Percentiles rank a stretch among this genome's conserved stretches.
Conservation (phyloP, 2,113 vertebrate genomes). For the Cebus imitator region DNA sequence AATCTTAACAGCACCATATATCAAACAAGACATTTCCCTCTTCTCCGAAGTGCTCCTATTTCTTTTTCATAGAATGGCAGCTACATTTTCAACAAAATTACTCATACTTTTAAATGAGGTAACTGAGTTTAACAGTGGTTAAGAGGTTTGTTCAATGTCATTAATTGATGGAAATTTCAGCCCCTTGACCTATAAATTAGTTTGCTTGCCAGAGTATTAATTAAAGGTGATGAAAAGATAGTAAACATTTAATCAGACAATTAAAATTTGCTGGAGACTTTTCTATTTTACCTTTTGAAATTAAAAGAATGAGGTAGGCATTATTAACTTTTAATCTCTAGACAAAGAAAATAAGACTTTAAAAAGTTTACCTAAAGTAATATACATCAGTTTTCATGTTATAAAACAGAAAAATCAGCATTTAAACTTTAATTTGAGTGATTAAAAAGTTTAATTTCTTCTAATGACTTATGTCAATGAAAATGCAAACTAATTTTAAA, state of each 20-base stretch:
- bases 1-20: neutral
- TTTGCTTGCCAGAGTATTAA: neutral
- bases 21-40: neutral
- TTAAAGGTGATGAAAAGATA: neutral
- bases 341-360: neutral
- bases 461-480: neutral
- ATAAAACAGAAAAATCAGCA: neutral
- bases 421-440: neutral
- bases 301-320: neutral
- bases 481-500: neutral
- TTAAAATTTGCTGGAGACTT: neutral
- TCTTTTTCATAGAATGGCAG: neutral
- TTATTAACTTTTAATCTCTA: neutral
- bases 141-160: neutral
- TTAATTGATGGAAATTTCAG: constrained; percentile 10
- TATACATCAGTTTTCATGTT: neutral
- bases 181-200: neutral
- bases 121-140: neutral
- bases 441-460: neutral
- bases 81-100: neutral
- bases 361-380: neutral
- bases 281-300: neutral
- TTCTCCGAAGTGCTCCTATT: neutral
- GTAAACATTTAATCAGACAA: neutral
- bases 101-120: neutral